Conservation (phyloP, 2,888 invertebrate genomes). For the Acleris holmiana region DNA sequence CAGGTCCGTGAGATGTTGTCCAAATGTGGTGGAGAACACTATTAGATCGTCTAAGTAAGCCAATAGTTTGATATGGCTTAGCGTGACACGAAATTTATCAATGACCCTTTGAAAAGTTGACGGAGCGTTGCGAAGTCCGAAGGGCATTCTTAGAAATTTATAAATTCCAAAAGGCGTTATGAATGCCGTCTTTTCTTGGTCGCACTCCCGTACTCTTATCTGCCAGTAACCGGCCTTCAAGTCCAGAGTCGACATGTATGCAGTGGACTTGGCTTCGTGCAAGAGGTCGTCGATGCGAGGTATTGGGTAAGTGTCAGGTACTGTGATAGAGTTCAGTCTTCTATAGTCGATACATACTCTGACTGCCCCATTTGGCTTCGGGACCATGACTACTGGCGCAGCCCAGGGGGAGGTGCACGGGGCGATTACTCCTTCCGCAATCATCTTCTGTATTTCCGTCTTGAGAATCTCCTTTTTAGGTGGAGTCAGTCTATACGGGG, state of each 20-base stretch:
- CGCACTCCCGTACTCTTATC: neutral
- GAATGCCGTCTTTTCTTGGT: neutral
- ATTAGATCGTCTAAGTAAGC: neutral
- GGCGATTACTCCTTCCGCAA: neutral
- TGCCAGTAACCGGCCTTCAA: slow-evolving; percentile 1
- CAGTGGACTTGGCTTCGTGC: neutral
- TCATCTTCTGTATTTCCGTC: neutral
- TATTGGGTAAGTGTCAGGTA: neutral
- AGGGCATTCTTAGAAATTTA: neutral
- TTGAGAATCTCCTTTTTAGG: neutral
- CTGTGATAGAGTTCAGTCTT: neutral
- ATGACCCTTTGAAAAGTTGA: neutral
- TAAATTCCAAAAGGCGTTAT: slow-evolving; percentile 5
- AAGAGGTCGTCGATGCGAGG: neutral
- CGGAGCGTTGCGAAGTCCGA: neutral
- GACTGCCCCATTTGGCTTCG: no score
- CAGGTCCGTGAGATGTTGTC: neutral
- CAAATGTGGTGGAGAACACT: neutral
- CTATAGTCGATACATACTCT: no score
- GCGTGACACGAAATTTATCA: neutral
- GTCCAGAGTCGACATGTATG: no score
- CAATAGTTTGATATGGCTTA: neutral
- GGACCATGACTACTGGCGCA: neutral
- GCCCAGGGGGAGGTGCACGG: neutral
- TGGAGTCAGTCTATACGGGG: neutral